Evolutionary conservation across 2,888 invertebrate genomes (phyloP), one percentile per base, ranked within the genome.

Genomic region (Pollenia labialis): DNA sequence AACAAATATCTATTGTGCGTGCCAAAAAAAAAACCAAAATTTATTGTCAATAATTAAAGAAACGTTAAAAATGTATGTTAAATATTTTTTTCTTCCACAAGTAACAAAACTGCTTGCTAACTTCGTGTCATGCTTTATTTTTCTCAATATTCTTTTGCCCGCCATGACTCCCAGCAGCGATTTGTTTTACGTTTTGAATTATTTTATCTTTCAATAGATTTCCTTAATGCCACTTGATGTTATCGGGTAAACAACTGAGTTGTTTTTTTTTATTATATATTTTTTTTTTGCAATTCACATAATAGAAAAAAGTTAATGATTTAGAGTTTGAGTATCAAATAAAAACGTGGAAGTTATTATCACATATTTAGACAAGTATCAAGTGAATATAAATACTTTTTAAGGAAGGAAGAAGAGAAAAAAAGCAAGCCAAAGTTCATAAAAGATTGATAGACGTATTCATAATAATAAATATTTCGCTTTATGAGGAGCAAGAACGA

Each of bases 391-490:
- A 6, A 40, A 58, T 58, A 58, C 12, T 14, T 7, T 4, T 44
- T 9, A 14, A 46, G 40, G n/a, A 23, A 40, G 12, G 0, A 68
- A 23, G n/a, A 18, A 14, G 10, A 23, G 2, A 7, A 23, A 8
- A 44, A 69, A 12, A 50, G 50, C 23, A 69, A n/a, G 16, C 6
- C 12, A n/a, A 46, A 58, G 10, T 58, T 48, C 32, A 58, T 74
- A 74, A 74, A 48, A 74, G 48, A 74, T 74, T 58, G 46, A 74
- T 48, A 74, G 58, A 48, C 48, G 32, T 23, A 60, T 32, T 23
- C 14, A 32, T 48, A 32, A 68, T 16, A 68, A 40, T 52, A 23
- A 48, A 16, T 32, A 32, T 52, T 11, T n/a, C 8, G 7, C 48
- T n/a, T 3, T 32, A n/a, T 66, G 46, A 8, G 1, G 2, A 9